Conservation (phyloP, 2,113 vertebrate genomes). For the Toxotes chatareus region DNA sequence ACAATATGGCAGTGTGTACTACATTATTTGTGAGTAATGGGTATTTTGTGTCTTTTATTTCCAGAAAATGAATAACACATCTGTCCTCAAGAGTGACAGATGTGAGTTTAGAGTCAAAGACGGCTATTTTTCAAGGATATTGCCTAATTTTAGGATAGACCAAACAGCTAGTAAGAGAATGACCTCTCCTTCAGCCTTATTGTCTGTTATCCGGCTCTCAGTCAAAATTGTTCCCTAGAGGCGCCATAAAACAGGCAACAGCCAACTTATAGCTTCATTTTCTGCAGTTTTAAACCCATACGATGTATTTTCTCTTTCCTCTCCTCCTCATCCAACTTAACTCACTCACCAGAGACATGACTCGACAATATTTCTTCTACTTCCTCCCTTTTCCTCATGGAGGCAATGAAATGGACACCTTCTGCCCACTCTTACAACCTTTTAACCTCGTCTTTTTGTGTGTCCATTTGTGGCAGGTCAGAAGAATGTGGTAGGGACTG, state of each 20-base stretch:
- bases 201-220: constrained; percentile 8
- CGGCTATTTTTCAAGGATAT: not conserved
- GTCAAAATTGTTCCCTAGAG: constrained; percentile 39
- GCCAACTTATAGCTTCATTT: constrained; percentile 8
- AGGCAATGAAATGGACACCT: not conserved
- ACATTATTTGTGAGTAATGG: not conserved
- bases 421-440: not conserved
- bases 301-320: constrained; percentile 2
- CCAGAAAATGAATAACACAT: not conserved
- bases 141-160: constrained; percentile 8
- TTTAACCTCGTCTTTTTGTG: not conserved
- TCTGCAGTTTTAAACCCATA: constrained; percentile 6
- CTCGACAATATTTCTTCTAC: constrained; percentile 10
- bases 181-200: not conserved
- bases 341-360: constrained; percentile 11
- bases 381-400: constrained; percentile 7
- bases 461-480: constrained; percentile 15
- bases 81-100: not conserved
- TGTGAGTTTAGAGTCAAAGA: not conserved
- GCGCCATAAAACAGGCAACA: constrained; percentile 32
- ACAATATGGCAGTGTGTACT: not conserved
- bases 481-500: constrained; percentile 36
- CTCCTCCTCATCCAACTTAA: not conserved
- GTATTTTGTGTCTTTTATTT: not conserved
- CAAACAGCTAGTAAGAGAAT: not conserved